Evolutionary conservation across 2,888 invertebrate genomes (phyloP).

Genomic region (Tuberolachnus salignus): DNA sequence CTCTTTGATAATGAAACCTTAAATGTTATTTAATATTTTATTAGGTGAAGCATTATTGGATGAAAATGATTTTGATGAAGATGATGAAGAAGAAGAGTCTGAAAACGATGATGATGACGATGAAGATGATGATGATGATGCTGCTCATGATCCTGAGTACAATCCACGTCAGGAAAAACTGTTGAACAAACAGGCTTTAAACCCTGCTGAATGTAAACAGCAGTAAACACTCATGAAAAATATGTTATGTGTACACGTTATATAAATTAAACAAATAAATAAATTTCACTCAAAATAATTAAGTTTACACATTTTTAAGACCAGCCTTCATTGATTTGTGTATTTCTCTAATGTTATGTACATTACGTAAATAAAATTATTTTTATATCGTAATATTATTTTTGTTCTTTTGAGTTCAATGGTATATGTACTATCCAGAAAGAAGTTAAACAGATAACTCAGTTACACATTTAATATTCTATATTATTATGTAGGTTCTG

Average conservation of each 20-base stretch:
- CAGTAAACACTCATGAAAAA: constrained; percentile 65
- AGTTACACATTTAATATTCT: no score
- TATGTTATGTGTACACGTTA: constrained; percentile 2
- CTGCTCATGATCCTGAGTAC: constrained; percentile 63
- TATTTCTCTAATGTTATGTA: constrained; percentile 12
- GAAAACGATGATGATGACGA: constrained; percentile 73
- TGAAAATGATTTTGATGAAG: constrained; percentile 77
- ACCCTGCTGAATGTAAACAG: constrained; percentile 75
- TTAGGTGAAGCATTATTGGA: constrained; percentile 71
- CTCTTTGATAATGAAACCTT: background rate
- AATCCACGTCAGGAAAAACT: constrained; percentile 65
- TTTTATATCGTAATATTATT: constrained; percentile 28
- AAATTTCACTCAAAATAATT: constrained; percentile 23
- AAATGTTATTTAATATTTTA: constrained; percentile 3
- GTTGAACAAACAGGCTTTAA: constrained; percentile 60
- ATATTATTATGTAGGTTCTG: no score
- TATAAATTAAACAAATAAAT: constrained; percentile 17
- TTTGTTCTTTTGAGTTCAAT: background rate
- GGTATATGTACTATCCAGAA: no score
- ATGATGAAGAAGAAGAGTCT: constrained; percentile 71
- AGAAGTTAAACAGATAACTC: no score
- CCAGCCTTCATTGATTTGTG: constrained; percentile 15
- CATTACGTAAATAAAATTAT: constrained; percentile 47
- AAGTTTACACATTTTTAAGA: constrained; percentile 24
- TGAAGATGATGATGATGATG: constrained; percentile 76